These are phyloP conservation scores for Leucania comma DNA, from an alignment of 2,888 invertebrate species.

Conservation along the genomic window DNA sequence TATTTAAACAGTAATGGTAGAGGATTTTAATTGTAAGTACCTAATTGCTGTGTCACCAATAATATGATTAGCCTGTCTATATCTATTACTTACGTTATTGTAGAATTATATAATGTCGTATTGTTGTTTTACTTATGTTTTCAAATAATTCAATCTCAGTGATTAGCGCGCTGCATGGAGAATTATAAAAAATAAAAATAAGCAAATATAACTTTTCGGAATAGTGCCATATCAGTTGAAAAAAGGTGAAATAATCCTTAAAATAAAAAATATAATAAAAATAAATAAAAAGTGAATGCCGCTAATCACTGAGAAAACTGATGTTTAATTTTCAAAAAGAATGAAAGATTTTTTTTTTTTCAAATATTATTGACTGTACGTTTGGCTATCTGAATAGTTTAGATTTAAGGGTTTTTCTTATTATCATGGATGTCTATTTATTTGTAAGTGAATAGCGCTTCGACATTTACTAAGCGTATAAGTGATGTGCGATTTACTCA, in stretches of 20 bases:
- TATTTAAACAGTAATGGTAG: conserved; percentile 82
- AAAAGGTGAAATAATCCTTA: conserved; percentile 61
- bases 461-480: conserved; percentile 82
- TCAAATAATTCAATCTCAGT: conserved; percentile 75
- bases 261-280: conserved; percentile 50
- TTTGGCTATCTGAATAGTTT: conserved; percentile 81
- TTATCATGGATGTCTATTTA: conserved; percentile 88
- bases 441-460: conserved; percentile 86
- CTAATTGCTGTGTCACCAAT: conserved; percentile 90
- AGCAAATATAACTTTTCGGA: conserved; percentile 71
- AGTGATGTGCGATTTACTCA: conserved; percentile 86
- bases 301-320: conserved; percentile 78
- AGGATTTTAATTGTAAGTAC: conserved; percentile 83
- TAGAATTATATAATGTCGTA: conserved; percentile 77
- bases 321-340: conserved; percentile 45
- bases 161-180: conserved; percentile 76
- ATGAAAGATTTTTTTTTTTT: conserved; percentile 66
- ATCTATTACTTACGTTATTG: conserved; percentile 78
- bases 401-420: conserved; percentile 84
- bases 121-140: conserved; percentile 74
- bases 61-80: conserved; percentile 88
- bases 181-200: conserved; percentile 63
- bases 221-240: conserved; percentile 84
- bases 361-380: conserved; percentile 67
- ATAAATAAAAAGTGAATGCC: conserved; percentile 61